Evolutionary conservation across 2,797 vertebrate species (phyloP).

Genomic region (Synanceia verrucosa): DNA sequence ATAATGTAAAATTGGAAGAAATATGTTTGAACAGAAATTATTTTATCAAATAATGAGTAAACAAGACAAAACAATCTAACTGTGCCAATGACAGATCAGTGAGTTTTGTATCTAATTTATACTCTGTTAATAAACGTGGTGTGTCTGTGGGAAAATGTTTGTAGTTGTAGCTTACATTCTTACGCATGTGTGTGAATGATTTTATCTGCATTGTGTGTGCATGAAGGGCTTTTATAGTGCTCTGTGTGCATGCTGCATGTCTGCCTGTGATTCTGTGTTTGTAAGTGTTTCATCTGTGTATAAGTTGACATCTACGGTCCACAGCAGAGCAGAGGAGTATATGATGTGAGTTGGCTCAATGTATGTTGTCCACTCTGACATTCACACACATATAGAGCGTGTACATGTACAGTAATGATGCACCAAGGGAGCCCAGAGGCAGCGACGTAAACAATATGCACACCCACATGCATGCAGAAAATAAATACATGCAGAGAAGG

Average conservation of each 20-base stretch:
- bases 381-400: background rate
- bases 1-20: background rate
- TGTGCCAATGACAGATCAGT: background rate
- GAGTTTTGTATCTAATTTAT: background rate
- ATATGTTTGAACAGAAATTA: background rate
- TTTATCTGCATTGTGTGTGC: background rate
- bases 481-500: constrained; percentile 30
- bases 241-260: background rate
- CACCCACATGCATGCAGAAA: constrained; percentile 48
- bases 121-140: background rate
- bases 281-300: constrained; percentile 6
- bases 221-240: background rate
- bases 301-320: constrained; percentile 13
- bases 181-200: background rate
- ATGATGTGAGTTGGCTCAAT: constrained; percentile 16
- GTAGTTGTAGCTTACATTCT: background rate
- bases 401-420: constrained; percentile 58
- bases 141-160: too few relatives aligned
- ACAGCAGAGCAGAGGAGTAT: constrained; percentile 14
- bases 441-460: constrained; percentile 51
- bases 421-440: constrained; percentile 45
- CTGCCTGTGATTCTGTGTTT: background rate
- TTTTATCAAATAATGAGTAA: background rate
- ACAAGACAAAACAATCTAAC: background rate
- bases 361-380: constrained; percentile 22